Base-by-base conservation (phyloP, 2,888 invertebrate species). In the Archips xylosteana region DNA sequence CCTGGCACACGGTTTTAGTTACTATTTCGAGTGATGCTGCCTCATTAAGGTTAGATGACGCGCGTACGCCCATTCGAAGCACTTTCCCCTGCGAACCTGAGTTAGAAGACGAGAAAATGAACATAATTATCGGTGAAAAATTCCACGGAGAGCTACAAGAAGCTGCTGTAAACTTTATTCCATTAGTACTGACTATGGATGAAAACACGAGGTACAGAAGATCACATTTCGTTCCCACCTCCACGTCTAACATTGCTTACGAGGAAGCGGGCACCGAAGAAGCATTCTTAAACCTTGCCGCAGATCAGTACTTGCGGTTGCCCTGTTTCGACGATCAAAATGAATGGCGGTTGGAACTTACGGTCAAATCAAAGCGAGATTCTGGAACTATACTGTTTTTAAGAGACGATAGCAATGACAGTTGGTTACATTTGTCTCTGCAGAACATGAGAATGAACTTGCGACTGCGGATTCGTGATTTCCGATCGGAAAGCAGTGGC, bases 81-180 rank as follows among this genome's bases (percentile, higher is more conserved):
- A 77, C 78, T 36, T 94, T 94, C 79, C 82, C 89, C 3, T 95
- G 95, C 77, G 87, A 90, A 70, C 94, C 94, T 47, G 85, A 88
- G 42, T 79, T 93, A 39, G 84, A 87, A 9, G 85, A 92, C 79
- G 87, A 91, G 5, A 85, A 87, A 77, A 82, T 92, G 54, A 83
- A 87, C 74, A 87, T 95, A 79, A 83, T 78, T 74, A 80, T 95
- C 3, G 95, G 95, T 8, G 91, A 92, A 79, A 88, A 84, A 77
- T 86, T 94, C 71, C 90, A 89, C 47, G 95, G 95, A 1, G 91
- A 92, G 81, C 84, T 95, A 67, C 92, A 95, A 79, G 91, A 93
- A 77, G 60, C 95, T 9, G 85, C 89, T 47, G 78, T 95, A 15
- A 95, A 95, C 80, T 95, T 95, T 77, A 89, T 87, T 54, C 90